Evolutionary conservation across 1,140 invertebrate species (phyloP), one percentile per base, ranked within the genome.

Genomic region (Penaeus chinensis): DNA sequence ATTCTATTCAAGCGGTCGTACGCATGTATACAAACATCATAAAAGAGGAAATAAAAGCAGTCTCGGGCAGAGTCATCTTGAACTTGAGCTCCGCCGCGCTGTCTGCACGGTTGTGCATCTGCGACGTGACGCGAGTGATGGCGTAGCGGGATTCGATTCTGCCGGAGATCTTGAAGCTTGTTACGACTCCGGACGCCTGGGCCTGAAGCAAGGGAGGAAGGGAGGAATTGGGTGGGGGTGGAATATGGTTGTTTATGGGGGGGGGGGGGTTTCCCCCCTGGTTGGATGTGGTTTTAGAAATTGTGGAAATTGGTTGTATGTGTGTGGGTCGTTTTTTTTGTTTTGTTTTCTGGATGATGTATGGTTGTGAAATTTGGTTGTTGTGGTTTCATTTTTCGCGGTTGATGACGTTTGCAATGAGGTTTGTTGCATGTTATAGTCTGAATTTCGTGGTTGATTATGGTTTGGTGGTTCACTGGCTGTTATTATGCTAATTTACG

Each of bases 71-170:
- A 3, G 42, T 3, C 66, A 74, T 60, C 66, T 84, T 42, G 13
- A 74, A 71, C 4, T 60, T 42, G 3, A 74, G 66, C 11, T 74
- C 20, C 10, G 47, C 24, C 3, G 42, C 24, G 3, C 18, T 2
- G 0, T 1, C 8, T 11, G 10, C 11, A 10, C 69, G 22, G n/a
- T 84, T 84, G 0, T 10, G 47, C 66, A 84, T 74, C 42, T 5
- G 27, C 8, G 82, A 27, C 66, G 82, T 24, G 8, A 84, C 82
- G 19, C n/a, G 66, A 3, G 82, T 84, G 7, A 84, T 24, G 4
- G 66, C 82, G 13, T 84, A 84, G 13, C 82, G 82, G 13, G 71
- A 69, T 42, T 84, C 66, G 10, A 84, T 71, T 11, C 61, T 71
- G 66, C 66, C 20, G 22, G 2, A 20, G 65, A 84, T 60, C 82